Evolutionary conservation across 2,888 invertebrate species (phyloP).

Genomic region (Napeogenes sylphis): DNA sequence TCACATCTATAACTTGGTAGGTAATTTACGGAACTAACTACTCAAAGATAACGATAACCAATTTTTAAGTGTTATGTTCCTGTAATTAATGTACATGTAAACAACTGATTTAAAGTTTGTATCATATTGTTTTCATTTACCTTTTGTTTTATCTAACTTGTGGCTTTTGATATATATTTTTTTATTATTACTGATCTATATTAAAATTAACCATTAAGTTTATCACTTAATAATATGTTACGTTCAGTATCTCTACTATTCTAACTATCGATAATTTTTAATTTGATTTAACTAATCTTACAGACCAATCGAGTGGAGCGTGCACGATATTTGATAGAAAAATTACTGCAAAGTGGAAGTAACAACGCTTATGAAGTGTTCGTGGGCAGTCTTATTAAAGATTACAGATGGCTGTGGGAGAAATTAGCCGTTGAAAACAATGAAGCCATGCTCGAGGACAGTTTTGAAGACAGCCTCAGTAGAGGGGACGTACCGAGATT

Average conservation of each 20-base stretch:
- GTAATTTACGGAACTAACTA: conserved; percentile 38
- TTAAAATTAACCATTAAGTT: too few relatives aligned
- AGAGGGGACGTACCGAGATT: conserved; percentile 77
- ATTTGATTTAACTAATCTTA: conserved; percentile 29
- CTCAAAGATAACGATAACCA: too few relatives aligned
- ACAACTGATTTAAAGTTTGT: too few relatives aligned
- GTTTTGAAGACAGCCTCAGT: conserved; percentile 72
- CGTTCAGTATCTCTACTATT: too few relatives aligned
- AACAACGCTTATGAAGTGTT: conserved; percentile 74
- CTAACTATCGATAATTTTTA: too few relatives aligned
- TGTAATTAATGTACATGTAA: too few relatives aligned
- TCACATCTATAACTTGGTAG: conserved; percentile 52
- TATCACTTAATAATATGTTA: too few relatives aligned
- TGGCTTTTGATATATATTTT: too few relatives aligned
- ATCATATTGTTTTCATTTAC: too few relatives aligned
- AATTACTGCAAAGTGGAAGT: conserved; percentile 57
- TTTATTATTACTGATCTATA: too few relatives aligned
- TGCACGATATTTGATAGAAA: conserved; percentile 58
- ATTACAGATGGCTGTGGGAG: conserved; percentile 78
- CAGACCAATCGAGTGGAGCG: conserved; percentile 61
- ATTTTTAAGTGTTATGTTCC: too few relatives aligned
- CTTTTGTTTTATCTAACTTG: too few relatives aligned
- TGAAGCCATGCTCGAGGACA: conserved; percentile 55
- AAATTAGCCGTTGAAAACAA: conserved; percentile 59
- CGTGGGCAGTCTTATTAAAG: conserved; percentile 72